Conservation (phyloP, 2,797 vertebrate species). For the Taeniopygia guttata region DNA sequence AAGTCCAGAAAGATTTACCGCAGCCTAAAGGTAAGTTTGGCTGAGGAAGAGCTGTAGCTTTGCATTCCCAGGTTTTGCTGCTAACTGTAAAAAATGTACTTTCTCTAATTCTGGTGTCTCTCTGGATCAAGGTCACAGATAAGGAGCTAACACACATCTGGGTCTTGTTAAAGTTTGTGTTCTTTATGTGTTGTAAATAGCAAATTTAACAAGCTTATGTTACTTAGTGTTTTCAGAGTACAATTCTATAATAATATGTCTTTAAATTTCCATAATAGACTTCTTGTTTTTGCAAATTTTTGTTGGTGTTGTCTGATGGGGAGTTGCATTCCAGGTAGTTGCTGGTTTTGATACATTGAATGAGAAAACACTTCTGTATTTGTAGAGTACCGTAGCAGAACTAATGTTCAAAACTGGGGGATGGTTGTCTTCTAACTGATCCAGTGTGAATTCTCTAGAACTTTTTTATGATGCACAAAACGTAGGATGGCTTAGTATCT, state of each 20-base stretch:
- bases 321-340: neutral
- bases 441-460: neutral
- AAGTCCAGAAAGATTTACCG: conserved; percentile 89
- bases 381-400: neutral
- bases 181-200: neutral
- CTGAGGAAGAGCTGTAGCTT: neutral
- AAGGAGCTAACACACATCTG: neutral
- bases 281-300: neutral
- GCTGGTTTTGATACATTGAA: neutral
- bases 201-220: neutral
- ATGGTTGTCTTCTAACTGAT: neutral
- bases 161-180: neutral
- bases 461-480: neutral
- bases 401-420: neutral
- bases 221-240: neutral
- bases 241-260: neutral
- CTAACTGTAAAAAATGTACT: neutral
- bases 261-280: neutral
- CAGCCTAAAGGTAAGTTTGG: conserved; percentile 83
- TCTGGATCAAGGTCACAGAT: neutral
- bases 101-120: neutral
- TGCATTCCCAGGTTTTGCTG: neutral
- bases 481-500: neutral
- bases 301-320: neutral
- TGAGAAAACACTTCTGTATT: neutral